Evolutionary conservation across 2,888 invertebrate species (phyloP).

Genomic region (Agelastica alni): DNA sequence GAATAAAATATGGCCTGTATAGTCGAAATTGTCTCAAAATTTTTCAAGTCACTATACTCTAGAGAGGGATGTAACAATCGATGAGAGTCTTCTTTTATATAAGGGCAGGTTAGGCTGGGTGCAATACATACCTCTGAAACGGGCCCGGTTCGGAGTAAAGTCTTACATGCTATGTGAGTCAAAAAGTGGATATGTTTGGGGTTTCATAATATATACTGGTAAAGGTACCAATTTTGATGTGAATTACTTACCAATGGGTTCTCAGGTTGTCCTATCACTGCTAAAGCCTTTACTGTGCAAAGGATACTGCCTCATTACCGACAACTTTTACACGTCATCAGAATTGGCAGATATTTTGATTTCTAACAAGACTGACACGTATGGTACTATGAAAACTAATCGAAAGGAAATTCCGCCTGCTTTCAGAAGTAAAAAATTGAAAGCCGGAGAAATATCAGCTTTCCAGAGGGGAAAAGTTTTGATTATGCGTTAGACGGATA

Average conservation of each 20-base stretch:
- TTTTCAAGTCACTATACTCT: not conserved
- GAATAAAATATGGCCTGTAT: slow-evolving; percentile 30
- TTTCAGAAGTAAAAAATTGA: slow-evolving; percentile 2
- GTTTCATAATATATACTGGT: slow-evolving; percentile 37
- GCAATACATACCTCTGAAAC: not conserved
- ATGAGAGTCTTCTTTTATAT: not conserved
- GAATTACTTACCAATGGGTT: not conserved
- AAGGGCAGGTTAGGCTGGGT: not conserved
- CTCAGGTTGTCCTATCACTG: not conserved
- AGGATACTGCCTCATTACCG: not conserved
- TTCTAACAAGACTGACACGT: slow-evolving; percentile 3
- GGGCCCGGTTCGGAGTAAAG: not conserved
- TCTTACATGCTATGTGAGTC: slow-evolving; percentile 40
- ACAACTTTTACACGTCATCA: slow-evolving; percentile 3
- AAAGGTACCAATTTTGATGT: slow-evolving; percentile 17
- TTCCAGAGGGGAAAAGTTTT: too few relatives aligned
- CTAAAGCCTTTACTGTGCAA: not conserved
- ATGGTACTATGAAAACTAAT: not conserved
- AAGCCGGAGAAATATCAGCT: not conserved
- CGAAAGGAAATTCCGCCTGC: not conserved
- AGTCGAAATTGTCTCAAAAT: not conserved
- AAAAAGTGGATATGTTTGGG: slow-evolving; percentile 37
- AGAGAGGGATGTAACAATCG: not conserved
- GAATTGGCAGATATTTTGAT: not conserved
- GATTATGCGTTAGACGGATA: too few relatives aligned